Base-by-base conservation (phyloP, 2,797 vertebrate genomes). In the Oryzias sinensis region DNA sequence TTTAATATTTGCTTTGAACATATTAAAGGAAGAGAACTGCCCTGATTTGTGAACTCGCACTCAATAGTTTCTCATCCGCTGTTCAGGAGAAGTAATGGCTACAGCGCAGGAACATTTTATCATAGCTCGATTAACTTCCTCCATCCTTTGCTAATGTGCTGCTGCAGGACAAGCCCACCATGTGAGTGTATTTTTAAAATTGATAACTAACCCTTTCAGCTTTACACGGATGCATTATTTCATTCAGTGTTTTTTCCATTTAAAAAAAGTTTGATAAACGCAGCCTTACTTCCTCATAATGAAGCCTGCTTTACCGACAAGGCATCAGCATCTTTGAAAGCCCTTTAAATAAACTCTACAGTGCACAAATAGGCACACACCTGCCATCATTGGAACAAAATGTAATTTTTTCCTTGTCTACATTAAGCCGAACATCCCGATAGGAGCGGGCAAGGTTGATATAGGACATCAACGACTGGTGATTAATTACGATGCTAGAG, bases 401-500 rank as follows among this genome's bases (percentile, higher is more conserved):
- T 8, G n/a, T 16, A 57, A 68, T 60, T 66, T 65, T 79, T 70
- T 65, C 66, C 61, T 67, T 65, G 59, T 69, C 65, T 59, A 73
- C 67, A 72, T 74, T 59, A 67, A 60, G 49, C 49, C 65, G 66
- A 84, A 77, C 33, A 67, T 62, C 61, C 52, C 65, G 70, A 79
- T 83, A 72, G 67, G 55, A 52, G n/a, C 37, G 20, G 9, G 16
- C 22, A 54, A 42, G 52, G 46, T 49, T 68, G 63, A 74, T 63
- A 62, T 62, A 63, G 46, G 9, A 24, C 25, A 43, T 50, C 4
- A 37, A 47, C 33, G 20, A 13, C 59, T 13, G 43, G 56, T 72
- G 64, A 83, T 87, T 88, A 80, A 82, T 88, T 77, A 74, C 65
- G 72, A 2, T 29, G 56, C 2, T 6, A 56, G 42, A 69, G 67